Percentiles rank a stretch among this genome's conserved stretches.
Evolutionary conservation across 1,140 invertebrate species (phyloP).

Genomic region (Drosophila kepulauana): DNA sequence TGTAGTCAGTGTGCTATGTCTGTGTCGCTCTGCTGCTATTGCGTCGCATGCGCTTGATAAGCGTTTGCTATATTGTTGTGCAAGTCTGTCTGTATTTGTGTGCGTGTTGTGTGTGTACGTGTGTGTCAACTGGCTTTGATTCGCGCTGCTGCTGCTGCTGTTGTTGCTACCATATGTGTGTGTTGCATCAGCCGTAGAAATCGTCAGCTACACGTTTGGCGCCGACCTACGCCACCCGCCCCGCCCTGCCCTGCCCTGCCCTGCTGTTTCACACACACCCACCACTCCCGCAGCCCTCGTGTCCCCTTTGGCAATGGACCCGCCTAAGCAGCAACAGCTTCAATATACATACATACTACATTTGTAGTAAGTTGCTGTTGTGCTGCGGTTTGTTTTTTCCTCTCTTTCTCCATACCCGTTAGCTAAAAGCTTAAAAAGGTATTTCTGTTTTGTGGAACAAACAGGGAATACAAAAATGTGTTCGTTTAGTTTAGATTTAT

Average conservation of each 20-base stretch:
- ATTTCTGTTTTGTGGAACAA: too few relatives aligned
- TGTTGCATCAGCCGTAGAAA: slow-evolving; percentile 82
- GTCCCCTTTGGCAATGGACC: slow-evolving; percentile 32
- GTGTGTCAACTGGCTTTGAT: slow-evolving; percentile 81
- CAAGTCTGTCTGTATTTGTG: slow-evolving; percentile 39
- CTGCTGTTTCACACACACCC: slow-evolving; percentile 12
- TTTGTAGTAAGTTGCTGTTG: slow-evolving; percentile 59
- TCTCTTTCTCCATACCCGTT: slow-evolving; percentile 22
- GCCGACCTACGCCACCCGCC: slow-evolving; percentile 58
- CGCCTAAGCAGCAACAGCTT: slow-evolving; percentile 54
- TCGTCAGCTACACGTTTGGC: slow-evolving; percentile 72
- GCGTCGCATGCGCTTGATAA: slow-evolving; percentile 79
- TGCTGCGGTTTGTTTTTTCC: slow-evolving; percentile 54
- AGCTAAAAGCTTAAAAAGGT: too few relatives aligned
- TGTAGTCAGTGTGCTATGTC: slow-evolving; percentile 48
- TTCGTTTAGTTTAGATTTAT: too few relatives aligned
- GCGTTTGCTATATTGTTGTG: slow-evolving; percentile 49
- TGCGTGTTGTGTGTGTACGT: slow-evolving; percentile 48
- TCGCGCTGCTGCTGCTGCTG: slow-evolving; percentile 57
- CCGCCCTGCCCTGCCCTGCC: slow-evolving; percentile 46
- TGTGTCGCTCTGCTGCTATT: slow-evolving; percentile 51
- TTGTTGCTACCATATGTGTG: slow-evolving; percentile 64
- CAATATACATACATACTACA: slow-evolving; percentile 52
- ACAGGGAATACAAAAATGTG: too few relatives aligned
- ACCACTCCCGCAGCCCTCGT: slow-evolving; percentile 6